phyloP scores from a whole-genome alignment of 64 coral and sea anemone genomes.

The Catalaphyllia jardinei region DNA sequence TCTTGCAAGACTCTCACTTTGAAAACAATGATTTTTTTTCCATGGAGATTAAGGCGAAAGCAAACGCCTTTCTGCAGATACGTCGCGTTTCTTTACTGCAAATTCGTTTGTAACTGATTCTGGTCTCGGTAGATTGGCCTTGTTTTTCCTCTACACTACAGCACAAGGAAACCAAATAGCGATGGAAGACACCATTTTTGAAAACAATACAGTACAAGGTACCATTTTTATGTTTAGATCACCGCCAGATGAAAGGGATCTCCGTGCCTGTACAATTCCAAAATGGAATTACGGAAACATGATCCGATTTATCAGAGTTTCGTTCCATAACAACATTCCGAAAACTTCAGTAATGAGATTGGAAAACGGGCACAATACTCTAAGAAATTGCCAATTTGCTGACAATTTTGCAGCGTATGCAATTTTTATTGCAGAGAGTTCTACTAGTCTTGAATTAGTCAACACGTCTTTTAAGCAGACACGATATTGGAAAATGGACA shows the following conservation, averaged over 20 bases:
- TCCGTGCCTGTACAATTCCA: background rate
- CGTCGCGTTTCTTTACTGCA: background rate
- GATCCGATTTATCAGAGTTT: background rate
- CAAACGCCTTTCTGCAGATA: background rate
- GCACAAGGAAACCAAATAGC: background rate
- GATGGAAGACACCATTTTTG: background rate
- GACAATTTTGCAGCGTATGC: background rate
- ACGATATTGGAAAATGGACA: no score
- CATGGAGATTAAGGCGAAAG: background rate
- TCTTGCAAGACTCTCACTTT: background rate
- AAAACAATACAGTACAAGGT: background rate
- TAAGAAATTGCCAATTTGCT: constrained; percentile 2
- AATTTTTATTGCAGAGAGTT: background rate
- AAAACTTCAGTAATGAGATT: background rate
- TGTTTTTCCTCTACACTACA: background rate
- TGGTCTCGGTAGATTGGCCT: background rate
- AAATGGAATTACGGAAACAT: background rate
- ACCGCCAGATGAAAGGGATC: background rate
- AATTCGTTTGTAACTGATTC: background rate
- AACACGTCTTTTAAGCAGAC: constrained; percentile 2
- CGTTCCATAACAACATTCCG: background rate
- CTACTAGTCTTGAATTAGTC: background rate
- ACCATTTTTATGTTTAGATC: background rate
- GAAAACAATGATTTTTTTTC: background rate
- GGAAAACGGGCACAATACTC: background rate